These are phyloP conservation scores for Patella caerulea DNA, from an alignment of 2,888 invertebrate species.

Conservation along the genomic window DNA sequence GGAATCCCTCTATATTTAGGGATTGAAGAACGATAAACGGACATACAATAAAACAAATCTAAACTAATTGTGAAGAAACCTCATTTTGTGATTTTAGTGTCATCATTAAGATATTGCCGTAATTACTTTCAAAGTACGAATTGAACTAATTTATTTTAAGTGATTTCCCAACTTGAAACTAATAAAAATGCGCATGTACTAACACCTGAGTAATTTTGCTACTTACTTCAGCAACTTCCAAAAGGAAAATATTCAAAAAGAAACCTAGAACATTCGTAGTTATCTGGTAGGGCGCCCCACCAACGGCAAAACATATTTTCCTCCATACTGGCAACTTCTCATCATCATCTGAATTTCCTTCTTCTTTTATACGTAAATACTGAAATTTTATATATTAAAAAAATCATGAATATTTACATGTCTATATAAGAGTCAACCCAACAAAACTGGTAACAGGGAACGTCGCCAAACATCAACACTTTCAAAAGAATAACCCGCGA, in stretches of 20 bases:
- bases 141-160: too few relatives aligned
- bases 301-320: conserved; percentile 63
- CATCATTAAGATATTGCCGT: too few relatives aligned
- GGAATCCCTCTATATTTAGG: too few relatives aligned
- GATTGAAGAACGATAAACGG: too few relatives aligned
- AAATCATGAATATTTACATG: neutral
- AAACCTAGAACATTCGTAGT: conserved; percentile 62
- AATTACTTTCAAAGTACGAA: too few relatives aligned
- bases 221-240: conserved; percentile 63
- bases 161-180: too few relatives aligned
- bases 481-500: too few relatives aligned
- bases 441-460: neutral
- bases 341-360: conserved; percentile 22
- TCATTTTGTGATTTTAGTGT: too few relatives aligned
- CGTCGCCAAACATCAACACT: too few relatives aligned
- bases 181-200: too few relatives aligned
- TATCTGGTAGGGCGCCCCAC: conserved; percentile 64
- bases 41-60: too few relatives aligned
- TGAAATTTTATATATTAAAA: conserved; percentile 3
- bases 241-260: conserved; percentile 62
- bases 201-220: neutral
- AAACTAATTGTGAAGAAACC: too few relatives aligned
- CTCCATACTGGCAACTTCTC: conserved; percentile 53
- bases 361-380: conserved; percentile 25
- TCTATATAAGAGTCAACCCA: neutral